Evolutionary conservation across 2,888 invertebrate genomes (phyloP), one percentile per base, ranked within the genome.

Genomic region (Drosophila dives): DNA sequence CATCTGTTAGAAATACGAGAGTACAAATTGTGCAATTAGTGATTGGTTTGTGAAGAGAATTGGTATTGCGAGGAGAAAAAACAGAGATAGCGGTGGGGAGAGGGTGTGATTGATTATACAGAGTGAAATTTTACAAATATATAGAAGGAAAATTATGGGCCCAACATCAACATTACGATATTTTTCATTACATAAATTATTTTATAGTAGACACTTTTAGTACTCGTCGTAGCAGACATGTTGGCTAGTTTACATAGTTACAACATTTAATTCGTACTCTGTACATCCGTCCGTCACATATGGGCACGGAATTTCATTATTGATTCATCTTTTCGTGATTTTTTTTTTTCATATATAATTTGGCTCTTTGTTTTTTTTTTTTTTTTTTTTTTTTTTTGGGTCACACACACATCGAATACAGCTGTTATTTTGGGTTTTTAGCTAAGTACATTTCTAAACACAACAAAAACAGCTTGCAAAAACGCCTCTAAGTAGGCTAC

Each of bases 141-240:
- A 79, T 68, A 80, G 72, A 60, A 62, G 65, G 55, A 64, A 80
- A 70, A 71, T 80, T 68, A 81, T 81, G 88, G 90, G 91, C 91
- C 91, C 91, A 91, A 91, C 91, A 92, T 91, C 91, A 91, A 91
- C 91, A 91, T 91, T 91, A 91, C 91, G 92, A 91, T 91, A 91
- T 91, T 91, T 91, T 91, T 91, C 91, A 91, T 91, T 91, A 91
- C 91, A 91, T 91, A 91, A 92, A 92, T 91, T 91, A 90, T 89
- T 90, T 90, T 90, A 91, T 92, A 92, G 91, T 92, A 91, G 92
- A 89, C 81, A 84, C 86, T 81, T 86, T 86, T 72, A 90, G 90
- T 90, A 90, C 81, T 66, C 66, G 66, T 65, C 67, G 66, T 76
- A 68, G 82, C 88, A 82, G 86, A 85, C 70, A 84, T 85, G 84